These are phyloP conservation scores for Dicyrtoma fusca DNA, from an alignment of 2,888 invertebrate species.

Conservation along the genomic window DNA sequence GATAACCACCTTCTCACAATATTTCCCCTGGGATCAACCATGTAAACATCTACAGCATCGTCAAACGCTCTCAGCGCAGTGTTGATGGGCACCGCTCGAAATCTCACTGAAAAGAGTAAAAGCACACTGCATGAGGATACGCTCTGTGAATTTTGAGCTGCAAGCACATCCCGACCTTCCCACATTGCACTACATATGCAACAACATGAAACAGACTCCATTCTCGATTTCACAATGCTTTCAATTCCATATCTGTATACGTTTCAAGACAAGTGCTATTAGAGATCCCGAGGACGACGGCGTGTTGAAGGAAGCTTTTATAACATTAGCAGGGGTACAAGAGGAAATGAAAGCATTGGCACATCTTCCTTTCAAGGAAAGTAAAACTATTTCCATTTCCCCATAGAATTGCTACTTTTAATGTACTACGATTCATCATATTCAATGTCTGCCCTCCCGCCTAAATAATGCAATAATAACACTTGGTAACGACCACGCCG, in stretches of 20 bases:
- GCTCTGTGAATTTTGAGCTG: too few relatives aligned
- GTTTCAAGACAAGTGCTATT: too few relatives aligned
- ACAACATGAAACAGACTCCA: too few relatives aligned
- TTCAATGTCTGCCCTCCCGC: conserved; percentile 13
- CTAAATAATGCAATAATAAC: conserved; percentile 18
- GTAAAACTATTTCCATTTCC: conserved; percentile 19
- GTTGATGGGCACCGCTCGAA: conserved; percentile 89
- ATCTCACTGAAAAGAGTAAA: conserved; percentile 70
- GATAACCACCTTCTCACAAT: conserved; percentile 93
- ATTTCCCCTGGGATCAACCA: conserved; percentile 84
- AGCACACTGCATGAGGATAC: too few relatives aligned
- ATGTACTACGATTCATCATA: conserved; percentile 14
- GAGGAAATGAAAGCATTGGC: background rate
- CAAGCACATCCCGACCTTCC: too few relatives aligned
- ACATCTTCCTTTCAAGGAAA: conserved; percentile 6
- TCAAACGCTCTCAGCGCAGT: conserved; percentile 89
- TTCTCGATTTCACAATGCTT: too few relatives aligned
- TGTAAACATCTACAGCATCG: conserved; percentile 87
- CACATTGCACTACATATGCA: too few relatives aligned
- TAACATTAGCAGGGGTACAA: background rate
- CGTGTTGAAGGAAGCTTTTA: too few relatives aligned
- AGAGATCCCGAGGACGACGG: too few relatives aligned
- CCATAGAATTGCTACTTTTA: background rate
- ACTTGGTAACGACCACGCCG: background rate
- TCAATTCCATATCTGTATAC: too few relatives aligned